Evolutionary conservation across 2,113 vertebrate species (phyloP), one percentile per base, ranked within the genome.

Genomic region (Etheostoma spectabile): DNA sequence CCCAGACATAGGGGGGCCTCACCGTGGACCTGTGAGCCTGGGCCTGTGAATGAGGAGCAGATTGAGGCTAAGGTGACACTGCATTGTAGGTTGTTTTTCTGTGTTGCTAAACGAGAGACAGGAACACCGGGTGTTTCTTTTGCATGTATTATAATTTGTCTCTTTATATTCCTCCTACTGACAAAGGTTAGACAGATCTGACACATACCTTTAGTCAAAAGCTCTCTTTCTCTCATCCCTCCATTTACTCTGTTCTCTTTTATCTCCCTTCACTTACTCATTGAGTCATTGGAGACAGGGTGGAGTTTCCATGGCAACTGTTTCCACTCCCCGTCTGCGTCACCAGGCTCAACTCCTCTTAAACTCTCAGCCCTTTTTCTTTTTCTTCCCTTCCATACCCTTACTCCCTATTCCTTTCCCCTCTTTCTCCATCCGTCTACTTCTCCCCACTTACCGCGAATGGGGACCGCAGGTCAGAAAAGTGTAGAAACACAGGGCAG

Each of bases 231-330:
- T 85, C 63, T 79, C 77, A 56, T 75, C 61, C 63, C 64, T 67
- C 83, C 77, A 60, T 90, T 77, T 77, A 48, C 66, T 73, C 77
- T 49, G 27, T 73, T 51, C 61, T 65, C 69, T 57, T 56, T 77
- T 70, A 57, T 35, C 67, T 71, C 74, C 62, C 46, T 60, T 87
- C 75, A 79, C 82, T 87, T 53, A 76, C 88, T 91, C 89, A 83
- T 85, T 80, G 86, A 93, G 84, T 93, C 84, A 75, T 75, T 90
- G 82, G 87, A 89, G 88, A 84, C 76, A 84, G 79, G 89, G 86
- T 33, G 73, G 88, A 73, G 93, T 94, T 94, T 91, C 94, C 91
- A 94, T 94, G 89, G 93, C 88, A 93, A 95, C 94, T 63, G 6
- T 87, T 86, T 91, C 91, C 86, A 84, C 85, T 93, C 87, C 91